phyloP scores from a whole-genome alignment of 92 coral and sea anemone genomes.

The Meandrina meandrites region DNA sequence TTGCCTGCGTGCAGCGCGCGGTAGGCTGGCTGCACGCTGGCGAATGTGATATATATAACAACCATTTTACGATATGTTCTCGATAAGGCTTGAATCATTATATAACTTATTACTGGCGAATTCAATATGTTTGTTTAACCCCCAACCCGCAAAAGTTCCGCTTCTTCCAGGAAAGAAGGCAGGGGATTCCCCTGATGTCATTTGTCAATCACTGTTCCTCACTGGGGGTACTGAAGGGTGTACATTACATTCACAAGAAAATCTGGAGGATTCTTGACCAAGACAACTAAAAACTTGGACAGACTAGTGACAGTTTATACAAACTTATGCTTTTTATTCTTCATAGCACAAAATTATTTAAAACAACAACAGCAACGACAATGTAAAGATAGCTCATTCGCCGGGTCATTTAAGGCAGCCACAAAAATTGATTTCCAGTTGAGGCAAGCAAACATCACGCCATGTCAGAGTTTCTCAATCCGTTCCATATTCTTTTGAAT shows the following conservation, averaged over 20 bases:
- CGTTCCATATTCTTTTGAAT: slow-evolving; percentile 73
- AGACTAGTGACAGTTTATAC: neutral
- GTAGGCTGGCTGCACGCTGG: too few species aligned
- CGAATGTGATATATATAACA: too few species aligned
- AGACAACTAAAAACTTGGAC: neutral
- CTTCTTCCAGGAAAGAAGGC: neutral
- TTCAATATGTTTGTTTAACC: neutral
- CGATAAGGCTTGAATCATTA: too few species aligned
- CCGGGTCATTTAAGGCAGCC: neutral
- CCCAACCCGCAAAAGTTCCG: neutral
- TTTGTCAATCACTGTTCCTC: neutral
- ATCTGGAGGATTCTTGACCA: too few species aligned
- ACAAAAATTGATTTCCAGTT: too few species aligned
- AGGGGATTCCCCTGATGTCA: neutral
- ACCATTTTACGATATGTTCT: too few species aligned
- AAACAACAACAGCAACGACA: neutral
- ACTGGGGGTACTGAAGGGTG: slow-evolving; percentile 8
- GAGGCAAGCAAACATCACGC: too few species aligned
- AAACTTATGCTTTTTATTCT: neutral
- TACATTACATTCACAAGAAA: neutral
- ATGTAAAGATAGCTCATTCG: neutral
- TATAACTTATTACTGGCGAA: too few species aligned
- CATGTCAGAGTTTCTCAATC: slow-evolving; percentile 43
- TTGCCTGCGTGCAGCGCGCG: too few species aligned
- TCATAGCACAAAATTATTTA: neutral